Conservation (phyloP, 2,797 vertebrate species). For the Cichlasoma orientale region DNA sequence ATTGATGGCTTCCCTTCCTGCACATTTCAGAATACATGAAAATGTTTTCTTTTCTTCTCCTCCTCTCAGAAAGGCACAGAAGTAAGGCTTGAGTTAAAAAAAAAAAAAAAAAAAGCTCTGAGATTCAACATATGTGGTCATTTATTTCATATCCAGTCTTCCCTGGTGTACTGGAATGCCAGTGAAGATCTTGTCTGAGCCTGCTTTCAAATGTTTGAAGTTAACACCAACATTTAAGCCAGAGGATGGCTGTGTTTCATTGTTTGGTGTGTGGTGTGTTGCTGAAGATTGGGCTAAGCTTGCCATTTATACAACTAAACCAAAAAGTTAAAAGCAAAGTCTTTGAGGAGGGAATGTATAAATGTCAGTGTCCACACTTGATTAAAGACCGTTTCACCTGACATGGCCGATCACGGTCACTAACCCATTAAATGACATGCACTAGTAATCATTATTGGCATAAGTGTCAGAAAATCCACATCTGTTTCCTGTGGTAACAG, state of each 20-base stretch:
- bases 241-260: constrained; percentile 13
- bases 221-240: constrained; percentile 11
- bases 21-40: constrained; percentile 16
- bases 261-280: constrained; percentile 14
- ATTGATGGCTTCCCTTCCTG: constrained; percentile 2
- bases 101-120: constrained; percentile 25
- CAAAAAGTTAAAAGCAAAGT: neutral
- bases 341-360: neutral
- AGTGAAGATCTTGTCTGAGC: constrained; percentile 14
- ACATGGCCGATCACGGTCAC: constrained; percentile 11
- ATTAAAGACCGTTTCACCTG: constrained; percentile 4
- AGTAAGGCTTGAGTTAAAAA: constrained; percentile 3
- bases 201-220: constrained; percentile 40
- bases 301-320: neutral
- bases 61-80: constrained; percentile 1
- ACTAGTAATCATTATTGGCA: constrained; percentile 54
- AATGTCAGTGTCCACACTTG: neutral
- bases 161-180: neutral
- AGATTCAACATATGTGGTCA: neutral
- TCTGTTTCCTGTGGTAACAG: constrained; percentile 44
- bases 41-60: constrained; percentile 3
- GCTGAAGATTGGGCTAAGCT: constrained; percentile 5
- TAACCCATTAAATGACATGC: constrained; percentile 21
- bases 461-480: constrained; percentile 28
- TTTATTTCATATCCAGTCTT: neutral